Base-by-base conservation (phyloP, 1,140 invertebrate genomes). In the Mylabris phalerata region DNA sequence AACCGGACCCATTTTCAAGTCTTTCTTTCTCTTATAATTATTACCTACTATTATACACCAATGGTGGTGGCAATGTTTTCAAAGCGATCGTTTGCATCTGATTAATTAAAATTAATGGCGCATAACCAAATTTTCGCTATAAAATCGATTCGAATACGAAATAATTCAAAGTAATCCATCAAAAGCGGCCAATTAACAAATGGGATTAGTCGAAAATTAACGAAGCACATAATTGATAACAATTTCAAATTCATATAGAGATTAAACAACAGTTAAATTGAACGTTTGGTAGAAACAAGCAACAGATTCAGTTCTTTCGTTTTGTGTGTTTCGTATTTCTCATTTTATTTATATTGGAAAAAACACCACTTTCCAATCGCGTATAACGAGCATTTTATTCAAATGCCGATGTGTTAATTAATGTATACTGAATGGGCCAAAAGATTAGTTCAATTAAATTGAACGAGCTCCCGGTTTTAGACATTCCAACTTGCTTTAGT, bases 371-470 rank as follows among this genome's bases (percentile, higher is more conserved):
- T 67, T 69, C 66, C 67, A 66, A 69, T 69, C 65, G 32, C 32
- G 55, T 48, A 60, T 69, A 67, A 69, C 61, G 67, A 56, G 58
- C 60, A 62, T 69, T 69, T 69, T 69, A 69, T 69, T 69, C 66
- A 69, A 69, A 69, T 69, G 47, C 48, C 50, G 59, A 69, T 67
- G 67, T 69, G 67, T 69, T 69, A 69, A 69, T 69, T 69, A 66
- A 69, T 69, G 67, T 64, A 66, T 64, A 55, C 62, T 51, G 59
- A 69, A 64, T 66, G 64, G 58, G 61, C 62, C 56, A 57, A 55
- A 50, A 67, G 67, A 69, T 69, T 69, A 69, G 66, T 66, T 66
- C 66, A 67, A 69, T 69, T 69, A 69, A 69, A 62, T 60, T 57
- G 60, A 60, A 61, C 62, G 60, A 60, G 66, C 67, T 69, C 66